Evolutionary conservation across 2,888 invertebrate genomes (phyloP), one percentile per base, ranked within the genome.

Genomic region (Pediacus dermestoides): DNA sequence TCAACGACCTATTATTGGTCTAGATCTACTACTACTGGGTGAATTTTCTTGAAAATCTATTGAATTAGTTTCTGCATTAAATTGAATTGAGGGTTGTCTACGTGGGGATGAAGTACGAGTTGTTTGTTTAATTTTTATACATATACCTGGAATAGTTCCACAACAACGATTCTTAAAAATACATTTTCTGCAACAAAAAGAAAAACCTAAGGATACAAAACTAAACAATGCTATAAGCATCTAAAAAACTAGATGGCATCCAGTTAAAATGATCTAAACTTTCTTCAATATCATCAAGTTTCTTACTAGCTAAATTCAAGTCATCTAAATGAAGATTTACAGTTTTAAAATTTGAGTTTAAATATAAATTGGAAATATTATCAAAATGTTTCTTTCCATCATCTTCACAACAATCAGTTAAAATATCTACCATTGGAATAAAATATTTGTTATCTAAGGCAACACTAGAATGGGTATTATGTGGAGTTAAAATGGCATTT

Each of bases 301-400:
- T 31, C 11, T 37, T n/a, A 30, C 37, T 22, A 4, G 37, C 30
- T 21, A 37, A 16, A 2, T 37, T 37, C 10, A 31, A 37, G 23
- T 37, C 30, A 28, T 37, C 31, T 16, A 31, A 31, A 37, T 37
- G 37, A 30, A 37, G 28, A 12, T 12, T 16, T 11, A 36, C 21
- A 16, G 13, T 6, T 30, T 31, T 31, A 16, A 37, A 37, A 31
- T 37, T 31, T 16, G 37, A 31, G 30, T 37, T 30, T 13, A 31
- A 37, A 31, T 18, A 18, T 30, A 30, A 14, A 2, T n/a, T 31
- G 16, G 21, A 16, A 30, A 13, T 8, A 28, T 37, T 30, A 11
- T 22, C n/a, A n/a, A n/a, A n/a, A 26, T 32, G 11, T 37, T 31
- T 23, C 6, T 3, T 31, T 10, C 16, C 15, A 22, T 37, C 37